Evolutionary conservation across 1,140 invertebrate genomes (phyloP).

Genomic region (Ooceraea biroi): DNA sequence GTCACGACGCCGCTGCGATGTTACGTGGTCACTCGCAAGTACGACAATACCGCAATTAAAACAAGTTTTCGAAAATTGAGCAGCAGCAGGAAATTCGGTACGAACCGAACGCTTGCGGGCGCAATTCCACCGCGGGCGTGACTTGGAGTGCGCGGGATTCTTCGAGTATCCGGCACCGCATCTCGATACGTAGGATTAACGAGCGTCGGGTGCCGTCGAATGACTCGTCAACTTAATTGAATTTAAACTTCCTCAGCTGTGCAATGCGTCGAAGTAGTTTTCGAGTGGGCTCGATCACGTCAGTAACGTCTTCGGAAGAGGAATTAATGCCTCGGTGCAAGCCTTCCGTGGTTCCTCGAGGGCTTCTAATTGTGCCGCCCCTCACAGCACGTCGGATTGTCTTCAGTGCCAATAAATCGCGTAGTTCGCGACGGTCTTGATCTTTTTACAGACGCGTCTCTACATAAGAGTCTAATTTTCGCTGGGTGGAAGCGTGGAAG

Average conservation of each 20-base stretch:
- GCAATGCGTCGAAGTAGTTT: slow-evolving; percentile 53
- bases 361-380: slow-evolving; percentile 21
- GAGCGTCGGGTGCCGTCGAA: slow-evolving; percentile 52
- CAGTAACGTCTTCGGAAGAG: slow-evolving; percentile 36
- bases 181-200: slow-evolving; percentile 61
- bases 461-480: neutral
- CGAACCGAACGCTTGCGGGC: neutral
- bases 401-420: slow-evolving; percentile 29
- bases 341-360: neutral
- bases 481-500: too few species aligned
- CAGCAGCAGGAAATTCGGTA: slow-evolving; percentile 19
- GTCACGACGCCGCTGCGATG: neutral
- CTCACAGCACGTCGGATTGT: neutral
- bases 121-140: neutral
- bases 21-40: neutral
- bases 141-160: slow-evolving; percentile 37
- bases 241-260: slow-evolving; percentile 46
- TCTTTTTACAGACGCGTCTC: neutral
- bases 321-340: slow-evolving; percentile 28
- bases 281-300: slow-evolving; percentile 54
- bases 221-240: slow-evolving; percentile 60
- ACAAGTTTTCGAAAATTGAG: slow-evolving; percentile 32
- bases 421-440: neutral
- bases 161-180: slow-evolving; percentile 40
- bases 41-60: neutral